Evolutionary conservation across 1,140 invertebrate genomes (phyloP), one percentile per base, ranked within the genome.

Genomic region (Batillaria attramentaria): DNA sequence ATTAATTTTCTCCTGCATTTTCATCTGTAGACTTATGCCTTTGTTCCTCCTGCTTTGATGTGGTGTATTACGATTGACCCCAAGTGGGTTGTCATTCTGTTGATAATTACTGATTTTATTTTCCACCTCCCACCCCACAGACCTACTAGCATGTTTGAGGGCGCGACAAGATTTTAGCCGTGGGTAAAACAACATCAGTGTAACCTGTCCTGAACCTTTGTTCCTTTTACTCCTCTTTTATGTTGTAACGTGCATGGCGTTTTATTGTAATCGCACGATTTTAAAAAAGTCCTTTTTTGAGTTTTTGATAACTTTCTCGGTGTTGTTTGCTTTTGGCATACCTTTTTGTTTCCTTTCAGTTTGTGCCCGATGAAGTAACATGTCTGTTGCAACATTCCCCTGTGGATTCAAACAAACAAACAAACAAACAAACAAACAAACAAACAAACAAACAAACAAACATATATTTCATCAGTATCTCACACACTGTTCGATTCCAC

Each of bases 161-260:
- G 82, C 72, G 79, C 81, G 77, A 83, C 82, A 46, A 60, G 82
- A 76, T 83, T 83, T 79, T 83, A 77, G 77, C 54, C 68, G 66
- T 79, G 74, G 65, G 81, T 83, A 80, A 77, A n/a, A 24, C 62
- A 39, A 39, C 18, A n/a, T 77, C 33, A 28, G 2, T 31, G 10
- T 62, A 28, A 8, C 10, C 0, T 62, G 57, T 24, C 46, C 8
- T 62, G 57, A 24, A 62, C 57, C 33, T 24, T 24, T 62, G 57
- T 62, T 62, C 33, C 33, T 62, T 62, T 8, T 62, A 8, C 33
- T 62, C n/a, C 6, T 0, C 33, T 62, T 28, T 60, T 60, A 13
- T 50, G 24, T 50, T 50, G 13, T 54, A 54, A 54, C 50, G 18
- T 2, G 1, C 1, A 20, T 54, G 18, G n/a, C 1, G 18, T 54